Evolutionary conservation across 2,888 invertebrate species (phyloP).

Genomic region (Micoletzkya japonica): DNA sequence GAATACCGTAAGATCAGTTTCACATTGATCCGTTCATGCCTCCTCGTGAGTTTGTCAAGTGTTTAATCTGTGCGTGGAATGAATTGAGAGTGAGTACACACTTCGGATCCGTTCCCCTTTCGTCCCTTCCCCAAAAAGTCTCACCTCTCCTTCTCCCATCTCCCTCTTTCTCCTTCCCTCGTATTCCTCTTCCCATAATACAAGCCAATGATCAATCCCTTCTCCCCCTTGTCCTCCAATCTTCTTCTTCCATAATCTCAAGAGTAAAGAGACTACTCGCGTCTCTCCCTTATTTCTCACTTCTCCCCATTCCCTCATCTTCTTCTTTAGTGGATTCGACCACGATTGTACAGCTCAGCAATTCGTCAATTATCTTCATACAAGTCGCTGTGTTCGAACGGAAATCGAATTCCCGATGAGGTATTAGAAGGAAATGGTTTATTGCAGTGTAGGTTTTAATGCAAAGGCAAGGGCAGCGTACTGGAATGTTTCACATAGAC

Average conservation of each 20-base stretch:
- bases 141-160: background rate
- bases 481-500: no score
- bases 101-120: no score
- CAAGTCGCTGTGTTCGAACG: conserved; percentile 47
- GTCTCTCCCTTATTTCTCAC: background rate
- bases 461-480: no score
- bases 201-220: background rate
- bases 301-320: background rate
- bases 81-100: no score
- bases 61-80: no score
- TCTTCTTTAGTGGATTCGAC: conserved; percentile 54
- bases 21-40: no score
- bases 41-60: no score
- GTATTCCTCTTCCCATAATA: background rate
- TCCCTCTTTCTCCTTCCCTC: conserved; percentile 1
- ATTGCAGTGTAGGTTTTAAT: no score
- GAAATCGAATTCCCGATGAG: conserved; percentile 11
- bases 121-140: background rate
- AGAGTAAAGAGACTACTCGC: background rate
- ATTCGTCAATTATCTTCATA: conserved; percentile 54
- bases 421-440: background rate
- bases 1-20: no score
- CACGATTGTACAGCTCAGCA: conserved; percentile 61
- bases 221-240: background rate
- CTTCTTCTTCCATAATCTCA: background rate